Evolutionary conservation across 2,888 invertebrate genomes (phyloP).

Genomic region (Pammene aurita): DNA sequence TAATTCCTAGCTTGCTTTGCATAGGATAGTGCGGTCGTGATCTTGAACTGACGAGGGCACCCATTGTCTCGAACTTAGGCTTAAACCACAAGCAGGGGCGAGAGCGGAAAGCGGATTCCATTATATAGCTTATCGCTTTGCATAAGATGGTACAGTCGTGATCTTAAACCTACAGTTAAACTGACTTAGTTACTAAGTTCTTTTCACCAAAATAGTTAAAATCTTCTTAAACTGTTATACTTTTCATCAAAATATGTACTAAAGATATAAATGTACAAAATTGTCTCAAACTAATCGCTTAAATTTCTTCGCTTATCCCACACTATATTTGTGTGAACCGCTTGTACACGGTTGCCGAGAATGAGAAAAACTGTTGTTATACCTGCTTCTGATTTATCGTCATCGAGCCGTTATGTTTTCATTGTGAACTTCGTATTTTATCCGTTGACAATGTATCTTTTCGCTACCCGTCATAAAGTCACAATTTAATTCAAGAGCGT

Average conservation of each 20-base stretch:
- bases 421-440: conserved; percentile 18
- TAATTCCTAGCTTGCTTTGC: conserved; percentile 47
- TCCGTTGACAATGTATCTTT: conserved; percentile 16
- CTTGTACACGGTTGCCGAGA: conserved; percentile 31
- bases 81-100: conserved; percentile 19
- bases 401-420: conserved; percentile 11
- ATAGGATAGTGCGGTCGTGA: conserved; percentile 55
- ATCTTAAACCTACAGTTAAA: no score
- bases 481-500: neutral
- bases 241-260: no score
- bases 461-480: neutral
- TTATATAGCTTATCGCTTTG: no score
- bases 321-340: conserved; percentile 29
- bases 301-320: conserved; percentile 5
- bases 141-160: no score
- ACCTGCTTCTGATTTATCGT: conserved; percentile 34
- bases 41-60: conserved; percentile 58
- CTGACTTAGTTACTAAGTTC: no score
- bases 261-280: no score
- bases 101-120: neutral
- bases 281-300: no score
- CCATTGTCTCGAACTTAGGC: conserved; percentile 51
- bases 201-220: no score
- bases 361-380: conserved; percentile 35
- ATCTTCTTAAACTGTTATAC: no score